A percentile compares a stretch with the other conserved stretches of the same genome.
phyloP scores from a whole-genome alignment of 2,888 invertebrate genomes.

The Torymus aiolomorphi region DNA sequence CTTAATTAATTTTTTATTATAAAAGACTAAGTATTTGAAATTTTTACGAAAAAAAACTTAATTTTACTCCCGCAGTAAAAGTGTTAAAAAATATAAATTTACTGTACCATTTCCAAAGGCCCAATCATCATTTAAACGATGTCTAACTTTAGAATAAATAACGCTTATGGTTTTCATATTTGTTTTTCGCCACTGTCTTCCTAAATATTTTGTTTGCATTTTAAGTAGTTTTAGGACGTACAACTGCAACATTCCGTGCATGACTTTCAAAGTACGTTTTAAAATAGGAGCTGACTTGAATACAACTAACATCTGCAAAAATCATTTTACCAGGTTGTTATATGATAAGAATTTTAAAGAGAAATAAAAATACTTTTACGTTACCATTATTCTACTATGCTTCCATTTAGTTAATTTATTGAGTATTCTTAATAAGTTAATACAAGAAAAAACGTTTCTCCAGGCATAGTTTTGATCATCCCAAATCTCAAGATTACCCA shows the following conservation, averaged over 20 bases:
- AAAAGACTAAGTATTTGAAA: neutral
- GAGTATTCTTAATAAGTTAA: slow-evolving; percentile 95
- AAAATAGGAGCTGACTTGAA: slow-evolving; percentile 99
- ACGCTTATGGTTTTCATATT: slow-evolving; percentile 99
- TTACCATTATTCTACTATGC: slow-evolving; percentile 95
- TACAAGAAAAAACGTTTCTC: slow-evolving; percentile 98
- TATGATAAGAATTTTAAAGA: slow-evolving; percentile 12
- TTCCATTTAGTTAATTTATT: slow-evolving; percentile 99
- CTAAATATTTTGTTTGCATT: slow-evolving; percentile 99
- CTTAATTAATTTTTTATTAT: neutral
- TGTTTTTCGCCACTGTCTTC: slow-evolving; percentile 98
- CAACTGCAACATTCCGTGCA: slow-evolving; percentile 97
- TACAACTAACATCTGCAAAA: slow-evolving; percentile 91
- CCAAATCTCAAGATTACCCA: slow-evolving; percentile 92
- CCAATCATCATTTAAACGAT: slow-evolving; percentile 99
- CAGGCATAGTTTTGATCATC: slow-evolving; percentile 93
- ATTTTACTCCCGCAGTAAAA: neutral
- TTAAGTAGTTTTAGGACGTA: slow-evolving; percentile 98
- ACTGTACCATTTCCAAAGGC: slow-evolving; percentile 95
- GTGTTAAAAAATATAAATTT: neutral
- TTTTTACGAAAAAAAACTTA: neutral
- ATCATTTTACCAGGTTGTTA: slow-evolving; percentile 1
- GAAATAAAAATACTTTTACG: neutral
- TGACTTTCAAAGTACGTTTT: slow-evolving; percentile 95
- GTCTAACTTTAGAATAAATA: slow-evolving; percentile 97